These are phyloP conservation scores for Spinibarbus caldwelli DNA, from an alignment of 2,797 vertebrate genomes.

Conservation along the genomic window DNA sequence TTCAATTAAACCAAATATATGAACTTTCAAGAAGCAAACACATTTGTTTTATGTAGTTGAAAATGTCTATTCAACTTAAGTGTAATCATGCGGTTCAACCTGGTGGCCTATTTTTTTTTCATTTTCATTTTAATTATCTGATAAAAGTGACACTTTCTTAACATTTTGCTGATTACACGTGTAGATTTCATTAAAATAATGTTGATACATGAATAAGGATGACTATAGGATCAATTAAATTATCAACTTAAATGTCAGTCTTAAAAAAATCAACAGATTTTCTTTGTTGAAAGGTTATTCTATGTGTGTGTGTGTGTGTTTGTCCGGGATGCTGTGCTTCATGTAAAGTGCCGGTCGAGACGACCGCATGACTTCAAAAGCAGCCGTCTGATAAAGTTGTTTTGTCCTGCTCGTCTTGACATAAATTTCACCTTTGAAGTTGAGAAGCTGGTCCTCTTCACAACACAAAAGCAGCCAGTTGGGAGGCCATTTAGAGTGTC, in stretches of 20 bases:
- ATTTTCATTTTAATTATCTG: background rate
- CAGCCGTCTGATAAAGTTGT: conserved; percentile 87
- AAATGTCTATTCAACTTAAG: background rate
- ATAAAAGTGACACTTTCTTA: background rate
- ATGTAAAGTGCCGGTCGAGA: conserved; percentile 70
- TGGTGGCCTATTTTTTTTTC: background rate
- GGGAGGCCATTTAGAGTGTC: conserved; percentile 80
- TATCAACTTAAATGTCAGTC: background rate
- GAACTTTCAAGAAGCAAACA: background rate
- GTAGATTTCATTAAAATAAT: background rate
- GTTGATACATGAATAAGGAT: background rate
- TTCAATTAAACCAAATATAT: background rate
- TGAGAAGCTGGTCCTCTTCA: conserved; percentile 82
- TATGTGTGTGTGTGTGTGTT: conserved; percentile 40
- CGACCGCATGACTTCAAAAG: conserved; percentile 92
- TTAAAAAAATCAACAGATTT: background rate
- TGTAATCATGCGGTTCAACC: background rate
- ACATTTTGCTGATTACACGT: background rate
- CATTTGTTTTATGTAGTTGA: background rate
- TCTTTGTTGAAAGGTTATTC: background rate
- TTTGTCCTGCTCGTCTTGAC: conserved; percentile 80
- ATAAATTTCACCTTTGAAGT: conserved; percentile 96
- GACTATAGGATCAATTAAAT: background rate
- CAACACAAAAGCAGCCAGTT: conserved; percentile 79
- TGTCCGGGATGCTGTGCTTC: conserved; percentile 37